A percentile compares a stretch with the other conserved stretches of the same genome.
Evolutionary conservation across 2,113 vertebrate species (phyloP).

Genomic region (Chelonoidis abingdonii): DNA sequence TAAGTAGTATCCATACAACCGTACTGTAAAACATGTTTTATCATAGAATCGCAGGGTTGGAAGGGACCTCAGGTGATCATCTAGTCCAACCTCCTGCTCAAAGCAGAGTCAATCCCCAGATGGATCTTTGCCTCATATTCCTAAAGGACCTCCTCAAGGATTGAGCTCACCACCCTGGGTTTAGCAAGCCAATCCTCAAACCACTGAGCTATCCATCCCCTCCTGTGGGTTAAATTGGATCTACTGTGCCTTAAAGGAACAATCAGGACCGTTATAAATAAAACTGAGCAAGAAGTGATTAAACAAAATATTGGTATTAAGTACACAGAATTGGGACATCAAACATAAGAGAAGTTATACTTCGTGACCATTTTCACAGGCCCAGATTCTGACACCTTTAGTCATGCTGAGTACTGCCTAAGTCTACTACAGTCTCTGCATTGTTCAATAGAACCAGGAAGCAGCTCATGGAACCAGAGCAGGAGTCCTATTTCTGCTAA

Average conservation of each 20-base stretch:
- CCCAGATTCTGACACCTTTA: background rate
- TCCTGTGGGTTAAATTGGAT: too few relatives aligned
- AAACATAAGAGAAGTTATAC: background rate
- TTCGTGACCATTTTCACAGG: background rate
- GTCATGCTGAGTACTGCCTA: background rate
- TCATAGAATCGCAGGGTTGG: too few relatives aligned
- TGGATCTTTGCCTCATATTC: too few relatives aligned
- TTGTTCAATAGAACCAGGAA: background rate
- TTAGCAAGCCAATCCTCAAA: too few relatives aligned
- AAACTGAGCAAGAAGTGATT: background rate
- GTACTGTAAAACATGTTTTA: background rate
- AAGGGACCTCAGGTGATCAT: too few relatives aligned
- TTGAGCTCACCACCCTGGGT: too few relatives aligned
- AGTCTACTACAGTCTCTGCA: background rate
- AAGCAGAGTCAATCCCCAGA: too few relatives aligned
- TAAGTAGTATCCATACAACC: accelerated
- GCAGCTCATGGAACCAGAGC: background rate
- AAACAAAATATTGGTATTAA: background rate
- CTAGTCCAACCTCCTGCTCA: too few relatives aligned
- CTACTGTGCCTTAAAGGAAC: background rate
- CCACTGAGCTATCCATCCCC: too few relatives aligned
- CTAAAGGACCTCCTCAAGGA: too few relatives aligned
- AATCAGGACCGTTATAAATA: background rate
- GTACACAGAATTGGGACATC: background rate
- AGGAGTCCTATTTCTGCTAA: background rate